Evolutionary conservation across 1,140 invertebrate species (phyloP).

Genomic region (Ganaspis sp.): DNA sequence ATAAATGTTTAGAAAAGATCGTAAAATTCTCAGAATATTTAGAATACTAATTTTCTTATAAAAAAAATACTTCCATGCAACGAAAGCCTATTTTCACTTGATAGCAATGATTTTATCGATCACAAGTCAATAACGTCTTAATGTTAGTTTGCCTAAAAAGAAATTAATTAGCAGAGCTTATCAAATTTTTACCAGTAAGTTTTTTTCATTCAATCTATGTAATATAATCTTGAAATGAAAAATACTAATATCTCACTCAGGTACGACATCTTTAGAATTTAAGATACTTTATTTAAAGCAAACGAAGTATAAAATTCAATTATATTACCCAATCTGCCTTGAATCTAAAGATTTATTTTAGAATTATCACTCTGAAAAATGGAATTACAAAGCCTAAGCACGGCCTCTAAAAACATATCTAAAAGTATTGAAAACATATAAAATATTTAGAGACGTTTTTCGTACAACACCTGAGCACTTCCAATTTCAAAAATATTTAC

Average conservation of each 20-base stretch:
- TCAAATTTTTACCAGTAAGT: conserved; percentile 69
- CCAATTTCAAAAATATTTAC: background rate
- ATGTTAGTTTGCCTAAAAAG: conserved; percentile 51
- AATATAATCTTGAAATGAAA: conserved; percentile 38
- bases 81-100: conserved; percentile 50
- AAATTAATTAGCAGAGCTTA: conserved; percentile 54
- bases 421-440: background rate
- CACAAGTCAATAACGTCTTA: conserved; percentile 35
- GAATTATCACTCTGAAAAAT: background rate
- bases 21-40: too few species aligned
- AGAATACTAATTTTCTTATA: conserved; percentile 28
- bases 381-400: conserved; percentile 17
- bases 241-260: conserved; percentile 60
- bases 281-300: conserved; percentile 43
- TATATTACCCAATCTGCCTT: conserved; percentile 13
- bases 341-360: conserved; percentile 5
- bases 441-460: conserved; percentile 5
- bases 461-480: background rate
- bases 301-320: conserved; percentile 1
- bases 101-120: conserved; percentile 37
- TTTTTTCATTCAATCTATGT: conserved; percentile 62
- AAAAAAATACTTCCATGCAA: conserved; percentile 61
- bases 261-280: conserved; percentile 57
- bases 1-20: too few species aligned
- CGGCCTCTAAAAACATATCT: conserved; percentile 27